phyloP scores from a whole-genome alignment of 2,113 vertebrate genomes.

The Aptenodytes forsteri region DNA sequence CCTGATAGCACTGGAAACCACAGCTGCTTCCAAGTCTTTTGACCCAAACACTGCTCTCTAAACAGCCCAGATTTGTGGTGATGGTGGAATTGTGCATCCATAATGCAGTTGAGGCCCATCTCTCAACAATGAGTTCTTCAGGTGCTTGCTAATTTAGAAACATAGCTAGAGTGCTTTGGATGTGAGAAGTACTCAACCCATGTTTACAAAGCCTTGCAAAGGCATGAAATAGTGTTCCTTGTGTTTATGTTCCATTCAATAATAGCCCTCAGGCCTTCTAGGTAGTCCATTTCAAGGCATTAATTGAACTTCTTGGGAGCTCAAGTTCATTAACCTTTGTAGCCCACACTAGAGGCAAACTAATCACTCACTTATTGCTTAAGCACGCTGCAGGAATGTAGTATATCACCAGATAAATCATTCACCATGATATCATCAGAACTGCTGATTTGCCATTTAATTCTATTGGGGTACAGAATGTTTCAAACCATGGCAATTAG shows the following conservation, averaged over 20 bases:
- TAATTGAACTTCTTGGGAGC: slow-evolving; percentile 55
- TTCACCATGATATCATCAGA: slow-evolving; percentile 30
- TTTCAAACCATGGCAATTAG: slow-evolving; percentile 44
- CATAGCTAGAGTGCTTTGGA: background rate
- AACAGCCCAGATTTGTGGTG: background rate
- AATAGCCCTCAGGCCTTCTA: slow-evolving; percentile 3
- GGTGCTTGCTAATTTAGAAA: background rate
- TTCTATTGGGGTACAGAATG: slow-evolving; percentile 27
- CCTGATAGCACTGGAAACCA: background rate
- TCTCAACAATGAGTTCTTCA: background rate
- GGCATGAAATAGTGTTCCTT: slow-evolving; percentile 25
- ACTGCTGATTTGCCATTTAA: slow-evolving; percentile 23
- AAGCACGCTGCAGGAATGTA: slow-evolving; percentile 18
- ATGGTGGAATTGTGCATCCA: background rate
- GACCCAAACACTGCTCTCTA: background rate
- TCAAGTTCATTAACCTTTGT: slow-evolving; percentile 28
- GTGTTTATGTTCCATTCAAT: slow-evolving; percentile 45
- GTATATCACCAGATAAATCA: slow-evolving; percentile 31
- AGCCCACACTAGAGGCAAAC: slow-evolving; percentile 16
- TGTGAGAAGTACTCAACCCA: background rate
- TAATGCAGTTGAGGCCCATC: background rate
- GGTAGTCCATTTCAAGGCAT: slow-evolving; percentile 47
- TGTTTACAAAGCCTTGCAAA: background rate
- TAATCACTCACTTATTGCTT: slow-evolving; percentile 4
- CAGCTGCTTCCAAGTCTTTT: background rate